A percentile compares a stretch with the other conserved stretches of the same genome.
These are phyloP conservation scores for Chitala chitala DNA, from an alignment of 2,113 vertebrate species.

Conservation along the genomic window DNA sequence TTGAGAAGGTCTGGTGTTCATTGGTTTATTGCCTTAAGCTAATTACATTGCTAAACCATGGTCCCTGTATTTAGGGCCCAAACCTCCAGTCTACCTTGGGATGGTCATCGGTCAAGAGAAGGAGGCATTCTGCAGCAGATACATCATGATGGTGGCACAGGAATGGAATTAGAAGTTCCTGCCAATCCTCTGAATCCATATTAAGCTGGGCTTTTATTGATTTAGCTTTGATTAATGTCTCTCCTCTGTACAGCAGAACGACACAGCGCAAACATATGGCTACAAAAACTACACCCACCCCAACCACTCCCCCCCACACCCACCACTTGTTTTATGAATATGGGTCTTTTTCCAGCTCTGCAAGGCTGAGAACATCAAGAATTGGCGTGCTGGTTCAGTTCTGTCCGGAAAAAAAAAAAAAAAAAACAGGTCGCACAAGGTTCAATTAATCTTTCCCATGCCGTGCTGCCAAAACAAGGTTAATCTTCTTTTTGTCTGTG, in stretches of 20 bases:
- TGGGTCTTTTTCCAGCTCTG: neutral
- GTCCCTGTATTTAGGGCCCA: slow-evolving; percentile 31
- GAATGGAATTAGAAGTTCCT: slow-evolving; percentile 45
- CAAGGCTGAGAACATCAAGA: neutral
- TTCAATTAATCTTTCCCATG: slow-evolving; percentile 54
- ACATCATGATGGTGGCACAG: slow-evolving; percentile 35
- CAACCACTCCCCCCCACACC: neutral
- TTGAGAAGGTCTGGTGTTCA: neutral
- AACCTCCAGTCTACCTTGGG: slow-evolving; percentile 35
- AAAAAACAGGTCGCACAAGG: slow-evolving; percentile 41
- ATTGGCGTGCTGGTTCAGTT: neutral
- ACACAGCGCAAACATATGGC: neutral
- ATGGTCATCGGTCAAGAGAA: slow-evolving; percentile 32
- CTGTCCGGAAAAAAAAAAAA: neutral
- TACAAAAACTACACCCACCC: neutral
- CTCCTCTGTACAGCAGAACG: neutral
- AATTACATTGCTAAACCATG: slow-evolving; percentile 27
- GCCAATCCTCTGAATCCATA: slow-evolving; percentile 39
- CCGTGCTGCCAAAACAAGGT: slow-evolving; percentile 55
- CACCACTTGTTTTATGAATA: neutral
- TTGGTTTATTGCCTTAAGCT: neutral
- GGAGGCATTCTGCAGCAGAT: neutral
- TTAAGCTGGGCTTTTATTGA: slow-evolving; percentile 1
- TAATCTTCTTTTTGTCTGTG: slow-evolving; percentile 53
- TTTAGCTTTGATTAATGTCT: slow-evolving; percentile 21